These are phyloP conservation scores for Oreochromis spilurus DNA, from an alignment of 2,113 vertebrate genomes.

Conservation along the genomic window DNA sequence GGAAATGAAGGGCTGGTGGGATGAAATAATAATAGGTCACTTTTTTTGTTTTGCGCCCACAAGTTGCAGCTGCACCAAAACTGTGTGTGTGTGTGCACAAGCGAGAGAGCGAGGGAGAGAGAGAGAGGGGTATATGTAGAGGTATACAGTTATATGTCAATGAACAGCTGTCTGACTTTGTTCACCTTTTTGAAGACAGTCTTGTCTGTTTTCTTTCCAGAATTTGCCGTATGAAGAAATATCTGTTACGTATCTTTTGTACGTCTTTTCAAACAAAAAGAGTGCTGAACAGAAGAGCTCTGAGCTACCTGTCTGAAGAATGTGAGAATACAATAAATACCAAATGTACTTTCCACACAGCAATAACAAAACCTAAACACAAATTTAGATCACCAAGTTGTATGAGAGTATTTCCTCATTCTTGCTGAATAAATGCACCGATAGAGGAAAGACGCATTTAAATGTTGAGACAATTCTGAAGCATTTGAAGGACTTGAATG, in stretches of 20 bases:
- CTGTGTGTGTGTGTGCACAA: not conserved
- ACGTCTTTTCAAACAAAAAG: not conserved
- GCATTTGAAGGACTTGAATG: too few species aligned
- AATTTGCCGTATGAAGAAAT: not conserved
- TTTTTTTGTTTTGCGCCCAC: not conserved
- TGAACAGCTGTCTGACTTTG: not conserved
- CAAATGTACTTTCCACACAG: too few species aligned
- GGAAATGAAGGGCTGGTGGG: not conserved
- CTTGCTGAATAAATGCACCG: too few species aligned
- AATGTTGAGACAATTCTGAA: too few species aligned
- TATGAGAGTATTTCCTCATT: too few species aligned
- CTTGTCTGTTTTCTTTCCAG: not conserved
- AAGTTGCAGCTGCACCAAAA: not conserved
- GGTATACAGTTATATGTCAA: too few species aligned
- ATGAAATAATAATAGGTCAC: not conserved
- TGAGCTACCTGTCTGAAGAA: not conserved
- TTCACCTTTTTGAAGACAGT: not conserved
- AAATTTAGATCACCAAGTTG: too few species aligned
- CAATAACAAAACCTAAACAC: too few species aligned
- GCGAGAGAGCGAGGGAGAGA: too few species aligned
- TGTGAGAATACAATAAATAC: too few species aligned
- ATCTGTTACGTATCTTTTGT: not conserved
- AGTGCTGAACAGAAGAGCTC: accelerated
- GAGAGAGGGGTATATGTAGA: too few species aligned
- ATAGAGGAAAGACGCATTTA: too few species aligned